Conservation (phyloP, 2,797 vertebrate genomes). For the Gallirallus australis region DNA sequence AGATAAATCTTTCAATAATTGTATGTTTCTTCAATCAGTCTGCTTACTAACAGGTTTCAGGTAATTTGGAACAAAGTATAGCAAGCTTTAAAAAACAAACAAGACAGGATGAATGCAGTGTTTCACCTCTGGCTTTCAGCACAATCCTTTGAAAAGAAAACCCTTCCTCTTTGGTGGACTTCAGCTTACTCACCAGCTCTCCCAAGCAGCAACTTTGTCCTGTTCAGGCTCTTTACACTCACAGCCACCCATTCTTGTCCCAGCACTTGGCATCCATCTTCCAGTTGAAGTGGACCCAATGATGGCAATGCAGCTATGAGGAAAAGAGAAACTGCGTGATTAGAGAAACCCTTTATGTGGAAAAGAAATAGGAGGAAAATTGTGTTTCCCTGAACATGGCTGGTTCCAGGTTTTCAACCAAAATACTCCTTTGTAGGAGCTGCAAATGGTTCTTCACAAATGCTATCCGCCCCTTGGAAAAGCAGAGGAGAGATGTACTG, state of each 20-base stretch:
- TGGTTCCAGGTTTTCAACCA: not conserved
- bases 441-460: not conserved
- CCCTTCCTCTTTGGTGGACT: not conserved
- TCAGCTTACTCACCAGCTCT: not conserved
- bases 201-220: not conserved
- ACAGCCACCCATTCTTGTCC: not conserved
- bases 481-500: not conserved
- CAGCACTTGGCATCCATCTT: not conserved
- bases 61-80: not conserved
- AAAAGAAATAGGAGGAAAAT: not conserved
- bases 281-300: not conserved
- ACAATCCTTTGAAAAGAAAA: not conserved
- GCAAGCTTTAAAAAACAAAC: not conserved
- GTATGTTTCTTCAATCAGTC: not conserved
- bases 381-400: not conserved
- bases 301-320: not conserved
- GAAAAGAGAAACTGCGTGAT: rapidly evolving
- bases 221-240: not conserved
- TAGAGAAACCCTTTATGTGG: not conserved
- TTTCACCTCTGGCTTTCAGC: not conserved
- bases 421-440: not conserved
- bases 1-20: not conserved
- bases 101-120: not conserved
- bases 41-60: not conserved
- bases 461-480: not conserved